Evolutionary conservation across 2,888 invertebrate genomes (phyloP), one percentile per base, ranked within the genome.

Genomic region (Bombylius major): DNA sequence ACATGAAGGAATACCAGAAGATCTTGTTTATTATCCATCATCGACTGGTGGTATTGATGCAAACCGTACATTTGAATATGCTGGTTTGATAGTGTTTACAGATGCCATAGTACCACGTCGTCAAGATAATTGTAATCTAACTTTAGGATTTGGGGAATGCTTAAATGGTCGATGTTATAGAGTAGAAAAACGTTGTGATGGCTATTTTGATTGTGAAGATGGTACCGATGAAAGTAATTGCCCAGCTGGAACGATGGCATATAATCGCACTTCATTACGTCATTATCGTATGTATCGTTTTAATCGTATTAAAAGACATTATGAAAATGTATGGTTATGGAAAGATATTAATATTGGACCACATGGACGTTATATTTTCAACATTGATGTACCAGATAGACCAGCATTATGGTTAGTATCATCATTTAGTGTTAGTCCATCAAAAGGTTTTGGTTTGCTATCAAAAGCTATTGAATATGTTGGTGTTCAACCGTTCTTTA

Each of bases 241-340:
- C 79, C 23, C 23, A 23, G 23, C 3, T 23, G 23, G 23, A 23
- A 23, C 23, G 23, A 71, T 75, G 69, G 71, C 59, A 36, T 81
- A 82, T 59, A 84, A 85, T 63, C 78, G 77, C 45, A 86, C 86
- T 8, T 86, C 87, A 60, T 70, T 91, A 61, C 67, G 79, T 0
- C 76, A 83, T 64, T 93, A 89, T 77, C 79, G 91, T 61, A 88
- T 89, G 70, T 73, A 73, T 62, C 81, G 94, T 4, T 91, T 91
- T 71, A 95, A 90, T 74, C 82, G 92, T 58, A 83, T 94, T 58
- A 87, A 89, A 68, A 80, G 95, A 0, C 89, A 93, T 69, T 96
- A 94, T 73, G 92, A 94, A 66, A 93, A 94, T 73, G 88, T 89
- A 56, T 97, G 96, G 96, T 75, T 95, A 54, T 97, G 96, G 96